Percentiles rank a stretch among this genome's conserved stretches.
phyloP scores from a whole-genome alignment of 2,113 vertebrate genomes.

The Myanophis thanlyinensis region DNA sequence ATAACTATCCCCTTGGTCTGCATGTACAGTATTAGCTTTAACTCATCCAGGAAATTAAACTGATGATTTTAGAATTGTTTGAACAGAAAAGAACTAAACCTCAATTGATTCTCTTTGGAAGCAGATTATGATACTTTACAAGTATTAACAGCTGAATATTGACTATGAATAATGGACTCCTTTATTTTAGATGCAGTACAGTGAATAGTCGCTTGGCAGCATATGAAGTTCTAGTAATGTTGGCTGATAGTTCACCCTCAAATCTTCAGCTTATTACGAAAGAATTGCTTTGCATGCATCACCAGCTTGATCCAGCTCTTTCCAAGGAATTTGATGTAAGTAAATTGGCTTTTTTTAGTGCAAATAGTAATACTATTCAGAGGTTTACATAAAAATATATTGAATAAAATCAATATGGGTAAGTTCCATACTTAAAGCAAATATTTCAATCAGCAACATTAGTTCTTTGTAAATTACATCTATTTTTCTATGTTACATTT shows the following conservation, averaged over 20 bases:
- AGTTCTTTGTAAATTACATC: not conserved
- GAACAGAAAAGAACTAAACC: not conserved
- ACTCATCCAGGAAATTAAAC: not conserved
- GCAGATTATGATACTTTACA: conserved; percentile 31
- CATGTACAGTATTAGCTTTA: not conserved
- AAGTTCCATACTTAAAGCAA: not conserved
- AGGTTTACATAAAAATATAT: not conserved
- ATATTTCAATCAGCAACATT: not conserved
- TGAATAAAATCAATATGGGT: not conserved
- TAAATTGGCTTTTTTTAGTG: conserved; percentile 10
- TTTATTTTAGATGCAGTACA: conserved; percentile 86
- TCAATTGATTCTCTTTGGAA: conserved; percentile 22
- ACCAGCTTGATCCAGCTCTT: conserved; percentile 93
- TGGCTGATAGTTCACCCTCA: conserved; percentile 93
- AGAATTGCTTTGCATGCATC: conserved; percentile 96
- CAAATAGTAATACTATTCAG: not conserved
- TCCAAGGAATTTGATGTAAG: conserved; percentile 98
- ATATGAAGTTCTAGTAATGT: conserved; percentile 96
- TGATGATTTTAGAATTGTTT: conserved; percentile 13
- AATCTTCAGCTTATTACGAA: conserved; percentile 92
- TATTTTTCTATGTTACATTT: not conserved
- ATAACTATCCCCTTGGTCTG: not conserved
- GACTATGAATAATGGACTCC: conserved; percentile 14
- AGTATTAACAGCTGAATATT: conserved; percentile 35
- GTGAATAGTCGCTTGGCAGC: conserved; percentile 93